These are phyloP conservation scores for Bombycilla garrulus DNA, from an alignment of 2,113 vertebrate genomes.

Conservation along the genomic window DNA sequence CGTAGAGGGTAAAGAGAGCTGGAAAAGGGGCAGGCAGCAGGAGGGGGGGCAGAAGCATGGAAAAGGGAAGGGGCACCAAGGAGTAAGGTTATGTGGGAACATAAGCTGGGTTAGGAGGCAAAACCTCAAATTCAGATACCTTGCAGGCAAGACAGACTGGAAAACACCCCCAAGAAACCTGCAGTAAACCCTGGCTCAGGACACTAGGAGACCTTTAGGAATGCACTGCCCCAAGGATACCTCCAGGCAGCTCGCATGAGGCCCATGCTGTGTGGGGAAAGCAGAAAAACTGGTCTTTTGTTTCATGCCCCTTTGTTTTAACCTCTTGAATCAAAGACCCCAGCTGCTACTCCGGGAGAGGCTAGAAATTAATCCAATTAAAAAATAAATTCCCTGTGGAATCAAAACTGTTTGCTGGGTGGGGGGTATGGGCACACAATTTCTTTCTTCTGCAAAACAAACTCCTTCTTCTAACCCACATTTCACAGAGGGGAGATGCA, in stretches of 20 bases:
- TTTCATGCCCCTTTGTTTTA: conserved; percentile 60
- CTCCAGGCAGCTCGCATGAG: not conserved
- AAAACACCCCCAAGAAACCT: not conserved
- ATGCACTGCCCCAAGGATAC: not conserved
- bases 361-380: conserved; percentile 64
- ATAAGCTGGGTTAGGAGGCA: not conserved
- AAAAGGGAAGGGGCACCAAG: not conserved
- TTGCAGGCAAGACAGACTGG: not conserved
- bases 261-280: not conserved
- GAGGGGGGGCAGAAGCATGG: accelerated
- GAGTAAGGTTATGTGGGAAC: not conserved
- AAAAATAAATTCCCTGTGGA: conserved; percentile 50
- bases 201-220: not conserved
- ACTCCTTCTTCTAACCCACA: not conserved
- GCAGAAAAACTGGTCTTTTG: conserved; percentile 44
- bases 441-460: conserved; percentile 22
- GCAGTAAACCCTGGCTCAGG: not conserved
- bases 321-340: conserved; percentile 58
- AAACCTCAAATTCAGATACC: not conserved
- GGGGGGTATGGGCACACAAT: not conserved
- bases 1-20: not conserved
- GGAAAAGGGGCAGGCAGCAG: accelerated
- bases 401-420: not conserved
- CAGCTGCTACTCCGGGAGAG: conserved; percentile 47
- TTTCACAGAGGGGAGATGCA: not conserved